Conservation (phyloP, 2,888 invertebrate species). For the Halocaridina rubra region DNA sequence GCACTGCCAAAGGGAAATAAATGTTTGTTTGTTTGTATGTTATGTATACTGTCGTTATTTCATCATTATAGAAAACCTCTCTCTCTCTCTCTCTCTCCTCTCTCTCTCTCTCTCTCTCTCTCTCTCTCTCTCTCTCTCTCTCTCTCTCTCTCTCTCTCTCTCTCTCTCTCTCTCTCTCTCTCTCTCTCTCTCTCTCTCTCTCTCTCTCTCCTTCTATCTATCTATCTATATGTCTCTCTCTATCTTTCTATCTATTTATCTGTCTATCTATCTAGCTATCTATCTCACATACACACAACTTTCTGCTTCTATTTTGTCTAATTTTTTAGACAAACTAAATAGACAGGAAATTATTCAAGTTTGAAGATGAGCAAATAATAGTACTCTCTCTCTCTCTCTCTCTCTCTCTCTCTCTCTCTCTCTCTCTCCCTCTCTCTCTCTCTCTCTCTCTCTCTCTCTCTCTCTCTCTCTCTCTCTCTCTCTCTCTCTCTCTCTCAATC, state of each 20-base stretch:
- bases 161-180: background rate
- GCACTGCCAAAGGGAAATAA: background rate
- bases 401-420: conserved; percentile 10
- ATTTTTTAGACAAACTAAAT: background rate
- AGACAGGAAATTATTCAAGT: too few relatives aligned
- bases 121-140: background rate
- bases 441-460: background rate
- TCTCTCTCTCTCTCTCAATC: too few relatives aligned
- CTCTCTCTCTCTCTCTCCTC: background rate
- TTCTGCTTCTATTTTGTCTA: background rate
- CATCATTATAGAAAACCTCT: background rate
- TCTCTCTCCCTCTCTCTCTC: background rate
- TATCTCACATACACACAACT: background rate
- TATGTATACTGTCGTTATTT: background rate
- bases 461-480: conserved; percentile 12
- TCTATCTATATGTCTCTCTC: background rate
- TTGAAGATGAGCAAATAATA: background rate
- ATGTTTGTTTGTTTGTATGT: background rate
- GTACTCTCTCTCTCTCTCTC: background rate
- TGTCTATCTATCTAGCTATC: background rate
- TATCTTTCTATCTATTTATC: background rate
- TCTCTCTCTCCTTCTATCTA: background rate
- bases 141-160: background rate
- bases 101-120: background rate
- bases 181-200: background rate